These are phyloP conservation scores for Azorinus chamasolen DNA, from an alignment of 2,888 invertebrate species.

Conservation along the genomic window DNA sequence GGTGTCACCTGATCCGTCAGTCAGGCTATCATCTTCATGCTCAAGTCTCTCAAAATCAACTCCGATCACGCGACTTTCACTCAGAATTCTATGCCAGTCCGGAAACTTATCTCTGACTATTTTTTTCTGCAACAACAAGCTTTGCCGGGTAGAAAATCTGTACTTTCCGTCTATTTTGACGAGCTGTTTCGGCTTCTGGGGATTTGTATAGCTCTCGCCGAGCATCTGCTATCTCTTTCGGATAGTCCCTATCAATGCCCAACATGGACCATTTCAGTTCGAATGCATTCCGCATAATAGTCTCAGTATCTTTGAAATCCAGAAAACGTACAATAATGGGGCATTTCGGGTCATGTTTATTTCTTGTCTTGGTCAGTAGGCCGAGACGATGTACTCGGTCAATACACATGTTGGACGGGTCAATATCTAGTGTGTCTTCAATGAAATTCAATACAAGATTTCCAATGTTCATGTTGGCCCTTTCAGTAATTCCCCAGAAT, in stretches of 20 bases:
- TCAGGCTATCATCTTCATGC: too few species aligned
- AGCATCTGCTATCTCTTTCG: constrained; percentile 28
- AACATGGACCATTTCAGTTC: constrained; percentile 15
- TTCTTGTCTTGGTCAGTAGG: neutral
- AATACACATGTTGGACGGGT: neutral
- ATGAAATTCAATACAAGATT: too few species aligned
- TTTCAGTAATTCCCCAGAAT: too few species aligned
- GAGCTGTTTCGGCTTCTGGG: constrained; percentile 13
- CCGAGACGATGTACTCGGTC: constrained; percentile 14
- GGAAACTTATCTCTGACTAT: constrained; percentile 19
- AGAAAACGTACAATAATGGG: constrained; percentile 27
- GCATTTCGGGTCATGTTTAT: constrained; percentile 15
- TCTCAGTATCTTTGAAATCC: constrained; percentile 33
- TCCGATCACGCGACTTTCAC: neutral
- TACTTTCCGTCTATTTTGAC: constrained; percentile 8
- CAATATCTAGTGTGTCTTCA: neutral
- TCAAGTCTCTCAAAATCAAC: neutral
- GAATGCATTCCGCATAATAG: constrained; percentile 20
- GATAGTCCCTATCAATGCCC: constrained; percentile 39
- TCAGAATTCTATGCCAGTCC: constrained; percentile 23
- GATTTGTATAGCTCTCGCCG: constrained; percentile 24
- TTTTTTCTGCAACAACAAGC: constrained; percentile 19
- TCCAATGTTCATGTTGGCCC: neutral
- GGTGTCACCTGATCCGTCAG: too few species aligned
- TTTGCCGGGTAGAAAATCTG: constrained; percentile 28